These are phyloP conservation scores for Drosophila tsacasi DNA, from an alignment of 1,140 invertebrate species.

Conservation along the genomic window DNA sequence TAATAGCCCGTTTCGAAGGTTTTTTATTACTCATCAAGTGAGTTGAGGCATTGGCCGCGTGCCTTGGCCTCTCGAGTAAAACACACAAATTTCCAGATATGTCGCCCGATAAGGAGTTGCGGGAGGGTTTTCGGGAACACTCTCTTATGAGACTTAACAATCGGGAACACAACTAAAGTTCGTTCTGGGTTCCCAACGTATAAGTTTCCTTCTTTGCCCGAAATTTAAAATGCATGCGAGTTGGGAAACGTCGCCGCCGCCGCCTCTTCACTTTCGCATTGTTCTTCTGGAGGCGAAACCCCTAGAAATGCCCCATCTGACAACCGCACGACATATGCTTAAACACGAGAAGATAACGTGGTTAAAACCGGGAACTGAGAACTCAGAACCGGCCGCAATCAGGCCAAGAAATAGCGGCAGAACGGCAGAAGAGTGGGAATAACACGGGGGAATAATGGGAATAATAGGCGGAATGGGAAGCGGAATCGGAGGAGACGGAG, in stretches of 20 bases:
- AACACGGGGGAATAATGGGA: conserved; percentile 8
- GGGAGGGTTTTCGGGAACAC: conserved; percentile 14
- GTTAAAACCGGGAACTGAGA: conserved; percentile 38
- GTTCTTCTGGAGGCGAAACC: conserved; percentile 49
- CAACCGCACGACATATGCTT: conserved; percentile 56
- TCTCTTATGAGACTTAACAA: conserved; percentile 9
- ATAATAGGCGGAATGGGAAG: conserved; percentile 18
- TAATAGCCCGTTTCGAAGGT: conserved; percentile 44
- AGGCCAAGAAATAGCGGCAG: conserved; percentile 66
- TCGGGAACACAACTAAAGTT: conserved; percentile 17
- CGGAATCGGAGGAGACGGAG: background rate
- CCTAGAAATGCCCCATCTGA: conserved; percentile 65
- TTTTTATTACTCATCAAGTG: conserved; percentile 58
- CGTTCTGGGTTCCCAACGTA: conserved; percentile 17
- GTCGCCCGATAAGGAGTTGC: conserved; percentile 39
- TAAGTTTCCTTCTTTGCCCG: conserved; percentile 6
- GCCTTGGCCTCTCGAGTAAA: background rate
- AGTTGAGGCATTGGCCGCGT: background rate
- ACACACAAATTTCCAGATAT: conserved; percentile 46
- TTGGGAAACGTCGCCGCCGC: background rate
- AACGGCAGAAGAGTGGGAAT: conserved; percentile 29
- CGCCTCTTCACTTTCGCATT: conserved; percentile 58
- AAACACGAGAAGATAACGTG: conserved; percentile 41
- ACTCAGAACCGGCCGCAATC: conserved; percentile 44
- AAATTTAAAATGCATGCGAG: conserved; percentile 27